Conservation (phyloP, 2,888 invertebrate species). For the Gymnoscelis rufifasciata region DNA sequence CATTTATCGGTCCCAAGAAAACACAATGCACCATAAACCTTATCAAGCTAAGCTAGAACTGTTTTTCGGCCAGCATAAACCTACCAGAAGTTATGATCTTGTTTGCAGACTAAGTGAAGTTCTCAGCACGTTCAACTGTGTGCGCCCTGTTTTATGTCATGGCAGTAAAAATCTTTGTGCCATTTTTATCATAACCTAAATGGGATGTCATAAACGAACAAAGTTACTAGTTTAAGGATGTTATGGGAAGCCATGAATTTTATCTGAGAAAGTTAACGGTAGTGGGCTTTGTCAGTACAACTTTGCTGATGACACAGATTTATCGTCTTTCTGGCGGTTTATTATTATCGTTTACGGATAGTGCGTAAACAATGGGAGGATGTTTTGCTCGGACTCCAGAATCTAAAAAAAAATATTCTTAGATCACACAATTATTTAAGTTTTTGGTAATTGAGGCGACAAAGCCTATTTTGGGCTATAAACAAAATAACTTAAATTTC, state of each 20-base stretch:
- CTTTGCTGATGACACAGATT: neutral
- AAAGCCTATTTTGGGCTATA: too few species aligned
- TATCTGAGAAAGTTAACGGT: conserved; percentile 6
- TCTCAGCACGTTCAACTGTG: conserved; percentile 25
- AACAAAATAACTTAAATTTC: too few species aligned
- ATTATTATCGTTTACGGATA: neutral
- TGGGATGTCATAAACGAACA: conserved; percentile 17
- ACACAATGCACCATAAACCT: conserved; percentile 16
- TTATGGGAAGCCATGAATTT: conserved; percentile 11
- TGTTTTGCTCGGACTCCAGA: too few species aligned
- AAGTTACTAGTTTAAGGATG: conserved; percentile 15
- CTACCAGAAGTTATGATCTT: conserved; percentile 22
- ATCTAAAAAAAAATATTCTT: too few species aligned
- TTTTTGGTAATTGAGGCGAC: too few species aligned
- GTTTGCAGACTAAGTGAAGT: conserved; percentile 25
- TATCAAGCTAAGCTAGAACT: conserved; percentile 15
- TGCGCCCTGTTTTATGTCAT: conserved; percentile 22
- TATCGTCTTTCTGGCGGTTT: neutral
- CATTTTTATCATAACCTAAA: conserved; percentile 22
- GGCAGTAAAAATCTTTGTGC: conserved; percentile 24
- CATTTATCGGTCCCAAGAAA: conserved; percentile 29
- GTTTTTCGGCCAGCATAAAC: conserved; percentile 16
- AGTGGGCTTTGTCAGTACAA: neutral
- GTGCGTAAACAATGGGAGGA: neutral
- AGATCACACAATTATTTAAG: too few species aligned